Conservation (phyloP, 2,113 vertebrate genomes). For the Ptilorrhoa leucosticta region DNA sequence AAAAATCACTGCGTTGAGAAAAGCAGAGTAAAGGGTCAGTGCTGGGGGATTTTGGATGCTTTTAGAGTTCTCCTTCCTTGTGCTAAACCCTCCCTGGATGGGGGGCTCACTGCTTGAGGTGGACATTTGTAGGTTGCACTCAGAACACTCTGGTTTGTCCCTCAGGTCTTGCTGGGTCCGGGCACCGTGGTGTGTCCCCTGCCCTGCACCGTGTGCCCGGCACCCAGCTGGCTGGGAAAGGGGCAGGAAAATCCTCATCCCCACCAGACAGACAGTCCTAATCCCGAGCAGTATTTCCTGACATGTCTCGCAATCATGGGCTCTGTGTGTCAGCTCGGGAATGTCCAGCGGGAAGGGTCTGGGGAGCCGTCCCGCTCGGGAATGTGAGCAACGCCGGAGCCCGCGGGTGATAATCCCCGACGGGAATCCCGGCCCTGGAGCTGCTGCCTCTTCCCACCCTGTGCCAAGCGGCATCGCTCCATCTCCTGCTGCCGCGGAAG, state of each 20-base stretch:
- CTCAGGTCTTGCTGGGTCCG: rapidly evolving
- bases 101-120: rapidly evolving
- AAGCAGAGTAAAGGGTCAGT: not conserved
- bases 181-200: not conserved
- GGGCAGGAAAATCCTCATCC: not conserved
- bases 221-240: rapidly evolving
- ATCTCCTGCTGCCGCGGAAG: not conserved
- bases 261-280: not conserved
- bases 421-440: not conserved
- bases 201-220: not conserved
- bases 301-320: rapidly evolving
- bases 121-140: not conserved
- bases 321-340: not conserved
- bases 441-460: not conserved
- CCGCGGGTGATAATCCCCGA: conserved; percentile 1
- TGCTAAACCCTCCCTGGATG: not conserved
- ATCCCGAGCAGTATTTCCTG: not conserved
- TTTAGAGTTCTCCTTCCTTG: not conserved
- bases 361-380: not conserved
- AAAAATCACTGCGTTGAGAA: not conserved
- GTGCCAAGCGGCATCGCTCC: conserved; percentile 15
- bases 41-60: not conserved
- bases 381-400: not conserved
- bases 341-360: not conserved
- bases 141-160: not conserved